phyloP scores from a whole-genome alignment of 2,113 vertebrate species.

The Hippotragus niger region DNA sequence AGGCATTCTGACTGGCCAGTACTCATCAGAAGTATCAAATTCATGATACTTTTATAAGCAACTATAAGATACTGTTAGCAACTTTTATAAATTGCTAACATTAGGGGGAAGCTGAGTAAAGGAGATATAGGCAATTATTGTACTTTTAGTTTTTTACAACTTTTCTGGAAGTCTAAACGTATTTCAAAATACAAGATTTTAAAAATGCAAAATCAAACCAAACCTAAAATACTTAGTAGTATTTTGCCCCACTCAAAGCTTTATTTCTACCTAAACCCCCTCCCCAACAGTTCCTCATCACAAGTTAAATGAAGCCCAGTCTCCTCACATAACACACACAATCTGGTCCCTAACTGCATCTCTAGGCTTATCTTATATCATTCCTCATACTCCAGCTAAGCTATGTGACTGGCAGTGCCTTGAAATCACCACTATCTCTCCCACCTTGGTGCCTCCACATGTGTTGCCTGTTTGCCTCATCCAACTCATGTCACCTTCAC shows the following conservation, averaged over 20 bases:
- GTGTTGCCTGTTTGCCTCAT: not conserved
- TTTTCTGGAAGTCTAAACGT: conserved; percentile 26
- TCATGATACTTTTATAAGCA: not conserved
- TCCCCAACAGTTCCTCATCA: not conserved
- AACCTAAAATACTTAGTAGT: not conserved
- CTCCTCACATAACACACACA: not conserved
- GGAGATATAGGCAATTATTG: not conserved
- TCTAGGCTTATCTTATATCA: not conserved
- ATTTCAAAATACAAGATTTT: not conserved
- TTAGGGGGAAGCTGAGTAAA: not conserved
- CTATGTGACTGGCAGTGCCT: not conserved
- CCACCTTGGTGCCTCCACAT: not conserved
- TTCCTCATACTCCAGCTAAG: not conserved
- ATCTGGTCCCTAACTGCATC: not conserved
- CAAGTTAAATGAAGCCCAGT: not conserved
- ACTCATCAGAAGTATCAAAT: not conserved
- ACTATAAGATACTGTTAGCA: no score
- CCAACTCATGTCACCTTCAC: not conserved
- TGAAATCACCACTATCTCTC: not conserved
- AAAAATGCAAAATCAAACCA: not conserved
- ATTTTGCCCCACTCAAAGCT: not conserved
- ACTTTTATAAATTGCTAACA: conserved; percentile 8
- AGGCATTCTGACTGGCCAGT: not conserved
- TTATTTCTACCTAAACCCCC: not conserved
- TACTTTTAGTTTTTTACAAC: not conserved